Evolutionary conservation across 2,113 vertebrate genomes (phyloP), one percentile per base, ranked within the genome.

Genomic region (Xiphophorus couchianus): DNA sequence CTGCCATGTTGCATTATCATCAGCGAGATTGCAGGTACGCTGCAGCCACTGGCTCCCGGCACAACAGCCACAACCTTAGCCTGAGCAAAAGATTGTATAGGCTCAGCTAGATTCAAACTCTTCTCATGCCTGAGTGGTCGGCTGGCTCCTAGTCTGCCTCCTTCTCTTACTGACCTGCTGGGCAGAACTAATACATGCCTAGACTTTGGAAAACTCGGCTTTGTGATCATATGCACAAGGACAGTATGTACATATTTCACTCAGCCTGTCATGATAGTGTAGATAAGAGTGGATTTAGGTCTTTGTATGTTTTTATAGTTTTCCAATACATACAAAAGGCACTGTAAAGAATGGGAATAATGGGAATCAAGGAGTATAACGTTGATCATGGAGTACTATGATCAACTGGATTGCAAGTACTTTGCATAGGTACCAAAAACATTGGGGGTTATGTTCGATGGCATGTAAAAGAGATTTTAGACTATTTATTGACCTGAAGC

Each of bases 1-100:
- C 94, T 96, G 96, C 94, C 96, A 94, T 84, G 89, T 88, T 93
- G 71, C 79, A 96, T 97, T 96, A 97, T 42, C 89, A 74, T 96
- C 94, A 95, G 67, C 64, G 70, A 80, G 87, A 80, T 91, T 82
- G 86, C 93, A 96, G 94, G 95, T 95, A 96, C 91, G 77, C 87
- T 61, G 27, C 83, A 39, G 73, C 77, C 75, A 77, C 77, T 88
- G 80, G 86, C 84, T 87, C 87, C 82, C 62, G 44, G 79, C 77
- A 78, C 73, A 88, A 71, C 84, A 71, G 70, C 75, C 84, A 72
- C 86, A 83, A 71, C 78, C 69, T 79, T 80, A 62, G 77, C 72
- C 69, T 66, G 68, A 72, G 81, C 75, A 73, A 72, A 37, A 9
- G 69, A 30, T 78, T 27, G 22, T 77, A 76, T 77, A 77, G 83